Base-by-base conservation (phyloP, 2,113 vertebrate genomes). In the Ceyx margarethae region DNA sequence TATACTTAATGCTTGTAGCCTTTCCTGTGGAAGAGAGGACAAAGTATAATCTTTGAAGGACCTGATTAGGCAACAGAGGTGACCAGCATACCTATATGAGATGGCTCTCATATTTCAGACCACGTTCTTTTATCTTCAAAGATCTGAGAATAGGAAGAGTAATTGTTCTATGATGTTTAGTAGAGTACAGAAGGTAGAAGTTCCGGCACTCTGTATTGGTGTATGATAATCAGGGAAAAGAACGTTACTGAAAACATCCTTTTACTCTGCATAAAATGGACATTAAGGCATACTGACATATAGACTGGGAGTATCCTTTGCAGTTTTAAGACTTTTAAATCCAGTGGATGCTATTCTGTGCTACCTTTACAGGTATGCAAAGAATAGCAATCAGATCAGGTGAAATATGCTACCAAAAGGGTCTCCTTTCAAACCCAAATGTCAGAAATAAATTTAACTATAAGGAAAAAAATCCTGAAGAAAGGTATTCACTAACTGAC, bases 1-100 rank as follows among this genome's bases (percentile, higher is more conserved):
- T 48, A 33, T 28, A 42, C 3, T 46, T 35, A 50, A n/a, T 3
- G 3, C 6, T 1, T 10, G 23, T 0, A 0, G 23, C 54, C 28
- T 68, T 37, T 1, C 1, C 22, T 67, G 50, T 21, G 73, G 25
- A 66, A 77, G 6, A 53, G 13, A 67, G 15, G 61, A 57, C 10
- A 35, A 53, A 80, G n/a, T 5, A 48, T 29, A 33, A 58, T 21
- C 33, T 31, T 37, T 51, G 15, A 18, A 74, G 29, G 56, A 15
- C 69, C 40, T 6, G 3, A 62, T 22, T 37, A 74, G 12, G 51
- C 18, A 75, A 37, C 1, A 78, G 13, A 86, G 5, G 21, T 5
- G 13, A 81, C 29, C 1, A 2, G 22, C 13, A 29, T 15, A 15
- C 19, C 5, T 15, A 6, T 25, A 9, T 21, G 19, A 64, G 25